phyloP scores from a whole-genome alignment of 1,140 invertebrate genomes.

The Stegodyphus dumicola region DNA sequence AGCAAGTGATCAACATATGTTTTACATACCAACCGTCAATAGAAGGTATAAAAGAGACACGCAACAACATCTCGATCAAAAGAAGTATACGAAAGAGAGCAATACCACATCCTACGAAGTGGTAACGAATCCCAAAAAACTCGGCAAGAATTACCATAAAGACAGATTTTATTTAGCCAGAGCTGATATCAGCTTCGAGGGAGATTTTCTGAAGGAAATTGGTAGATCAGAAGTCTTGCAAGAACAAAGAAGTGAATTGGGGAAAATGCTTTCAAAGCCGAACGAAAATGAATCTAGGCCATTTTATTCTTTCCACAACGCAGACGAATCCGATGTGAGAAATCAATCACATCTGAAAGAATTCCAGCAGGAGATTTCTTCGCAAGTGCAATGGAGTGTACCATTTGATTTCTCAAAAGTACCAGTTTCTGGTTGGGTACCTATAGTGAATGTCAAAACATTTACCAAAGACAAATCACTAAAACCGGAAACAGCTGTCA shows the following conservation, averaged over 20 bases:
- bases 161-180: constrained; percentile 34
- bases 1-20: constrained; percentile 20
- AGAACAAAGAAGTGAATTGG: neutral
- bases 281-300: neutral
- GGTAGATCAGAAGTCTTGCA: neutral
- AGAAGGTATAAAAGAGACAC: constrained; percentile 12
- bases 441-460: constrained; percentile 7
- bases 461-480: too few species aligned
- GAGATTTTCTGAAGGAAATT: neutral
- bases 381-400: constrained; percentile 21
- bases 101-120: neutral
- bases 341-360: neutral
- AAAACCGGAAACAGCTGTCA: neutral
- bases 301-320: neutral
- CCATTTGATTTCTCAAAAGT: constrained; percentile 29
- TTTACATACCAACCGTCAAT: constrained; percentile 16
- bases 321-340: neutral
- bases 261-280: neutral
- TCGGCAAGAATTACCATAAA: neutral
- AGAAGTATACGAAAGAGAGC: neutral
- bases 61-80: neutral
- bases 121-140: neutral
- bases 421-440: constrained; percentile 47
- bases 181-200: constrained; percentile 1
- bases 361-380: constrained; percentile 7